Percentiles rank a stretch among this genome's conserved stretches.
Evolutionary conservation across 2,888 invertebrate genomes (phyloP).

Genomic region (Epirrhoe tristata): DNA sequence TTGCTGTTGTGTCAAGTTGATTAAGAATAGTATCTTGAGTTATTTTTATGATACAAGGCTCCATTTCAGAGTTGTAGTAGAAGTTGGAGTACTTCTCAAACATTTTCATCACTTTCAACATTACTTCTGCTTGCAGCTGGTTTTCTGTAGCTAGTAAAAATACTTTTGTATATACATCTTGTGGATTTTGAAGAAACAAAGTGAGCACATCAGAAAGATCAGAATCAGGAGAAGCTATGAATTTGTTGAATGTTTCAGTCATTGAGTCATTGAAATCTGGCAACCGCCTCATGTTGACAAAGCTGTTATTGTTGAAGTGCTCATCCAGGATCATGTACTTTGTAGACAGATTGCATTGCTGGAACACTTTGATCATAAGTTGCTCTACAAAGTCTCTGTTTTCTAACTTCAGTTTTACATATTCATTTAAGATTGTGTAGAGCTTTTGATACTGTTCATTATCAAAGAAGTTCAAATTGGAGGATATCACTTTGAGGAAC

Average conservation of each 20-base stretch:
- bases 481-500: slow-evolving; percentile 55
- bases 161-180: slow-evolving; percentile 63
- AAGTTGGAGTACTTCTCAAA: slow-evolving; percentile 64
- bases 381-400: slow-evolving; percentile 51
- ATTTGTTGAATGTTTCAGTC: slow-evolving; percentile 73
- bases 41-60: slow-evolving; percentile 63
- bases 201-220: slow-evolving; percentile 64
- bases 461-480: slow-evolving; percentile 58
- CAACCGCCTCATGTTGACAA: slow-evolving; percentile 56
- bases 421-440: slow-evolving; percentile 53
- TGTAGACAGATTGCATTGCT: slow-evolving; percentile 52
- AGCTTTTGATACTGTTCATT: slow-evolving; percentile 58
- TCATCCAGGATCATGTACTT: slow-evolving; percentile 63
- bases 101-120: slow-evolving; percentile 65
- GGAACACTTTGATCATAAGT: slow-evolving; percentile 62
- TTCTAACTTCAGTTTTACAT: slow-evolving; percentile 49
- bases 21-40: slow-evolving; percentile 57
- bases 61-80: slow-evolving; percentile 68
- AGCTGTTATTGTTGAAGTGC: slow-evolving; percentile 59
- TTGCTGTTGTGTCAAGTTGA: slow-evolving; percentile 54
- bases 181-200: slow-evolving; percentile 72
- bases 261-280: slow-evolving; percentile 56
- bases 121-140: slow-evolving; percentile 63
- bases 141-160: slow-evolving; percentile 68
- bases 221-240: slow-evolving; percentile 57